phyloP scores from a whole-genome alignment of 1,140 invertebrate species.

The Centruroides sculpturatus region DNA sequence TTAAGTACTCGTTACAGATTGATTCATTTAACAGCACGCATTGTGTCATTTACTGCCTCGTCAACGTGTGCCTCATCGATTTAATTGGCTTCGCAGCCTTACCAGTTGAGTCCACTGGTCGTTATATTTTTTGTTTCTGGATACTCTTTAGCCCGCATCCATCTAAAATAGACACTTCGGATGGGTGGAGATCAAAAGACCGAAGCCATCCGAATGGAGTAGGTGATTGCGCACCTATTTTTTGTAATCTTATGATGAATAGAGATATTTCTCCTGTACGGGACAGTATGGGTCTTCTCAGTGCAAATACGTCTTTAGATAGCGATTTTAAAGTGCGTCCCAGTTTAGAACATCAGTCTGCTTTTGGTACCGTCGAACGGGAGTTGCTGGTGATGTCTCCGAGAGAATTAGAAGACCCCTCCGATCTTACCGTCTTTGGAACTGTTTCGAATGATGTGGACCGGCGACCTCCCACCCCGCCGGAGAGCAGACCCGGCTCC shows the following conservation, averaged over 20 bases:
- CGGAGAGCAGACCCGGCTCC: neutral
- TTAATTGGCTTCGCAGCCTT: too few relatives aligned
- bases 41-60: too few relatives aligned
- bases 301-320: constrained; percentile 1
- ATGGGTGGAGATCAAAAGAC: too few relatives aligned
- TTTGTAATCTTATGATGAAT: neutral
- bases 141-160: too few relatives aligned
- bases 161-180: too few relatives aligned
- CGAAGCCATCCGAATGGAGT: too few relatives aligned
- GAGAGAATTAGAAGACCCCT: neutral
- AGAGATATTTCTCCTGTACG: neutral
- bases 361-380: neutral
- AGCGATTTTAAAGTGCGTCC: neutral
- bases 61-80: too few relatives aligned
- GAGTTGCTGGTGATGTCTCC: neutral
- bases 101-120: too few relatives aligned
- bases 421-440: neutral
- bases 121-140: too few relatives aligned
- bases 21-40: too few relatives aligned
- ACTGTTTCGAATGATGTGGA: neutral
- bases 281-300: constrained; percentile 1
- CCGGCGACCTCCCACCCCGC: neutral
- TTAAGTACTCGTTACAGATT: too few relatives aligned
- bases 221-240: too few relatives aligned
- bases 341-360: neutral